Conservation (phyloP, 2,888 invertebrate genomes). For the Pyrrhosoma nymphula region DNA sequence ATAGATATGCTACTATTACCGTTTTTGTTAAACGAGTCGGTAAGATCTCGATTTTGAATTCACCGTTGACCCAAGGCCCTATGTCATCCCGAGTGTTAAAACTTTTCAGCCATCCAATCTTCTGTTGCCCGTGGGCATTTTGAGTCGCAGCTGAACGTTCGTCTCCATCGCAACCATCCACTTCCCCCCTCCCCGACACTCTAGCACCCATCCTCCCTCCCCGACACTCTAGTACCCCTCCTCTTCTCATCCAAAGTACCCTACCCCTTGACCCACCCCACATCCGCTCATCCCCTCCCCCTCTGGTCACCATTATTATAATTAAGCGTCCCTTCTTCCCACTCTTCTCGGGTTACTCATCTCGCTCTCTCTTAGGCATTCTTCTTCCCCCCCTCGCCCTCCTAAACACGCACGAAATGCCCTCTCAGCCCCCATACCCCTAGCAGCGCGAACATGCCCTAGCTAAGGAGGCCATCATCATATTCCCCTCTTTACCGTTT, state of each 20-base stretch:
- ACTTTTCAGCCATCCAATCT: constrained; percentile 19
- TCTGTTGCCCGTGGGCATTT: constrained; percentile 26
- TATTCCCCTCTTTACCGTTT: not conserved
- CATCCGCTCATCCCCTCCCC: not conserved
- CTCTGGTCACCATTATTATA: constrained; percentile 36
- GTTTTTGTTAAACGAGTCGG: not conserved
- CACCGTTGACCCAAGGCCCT: not conserved
- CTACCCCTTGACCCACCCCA: not conserved
- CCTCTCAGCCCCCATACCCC: not conserved
- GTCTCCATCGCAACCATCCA: not conserved
- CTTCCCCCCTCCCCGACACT: not conserved
- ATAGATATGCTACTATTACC: not conserved
- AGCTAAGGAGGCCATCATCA: not conserved
- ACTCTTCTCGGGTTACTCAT: constrained; percentile 45
- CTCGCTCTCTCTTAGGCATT: not conserved
- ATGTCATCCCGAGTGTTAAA: not conserved
- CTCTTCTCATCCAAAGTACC: not conserved
- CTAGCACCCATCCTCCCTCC: not conserved
- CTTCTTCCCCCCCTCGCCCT: not conserved
- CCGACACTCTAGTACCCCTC: not conserved
- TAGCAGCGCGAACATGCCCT: not conserved
- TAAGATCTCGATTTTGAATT: not conserved
- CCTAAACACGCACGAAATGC: not conserved
- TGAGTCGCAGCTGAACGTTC: constrained; percentile 46
- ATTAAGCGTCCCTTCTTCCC: constrained; percentile 46